These are phyloP conservation scores for Pristis pectinata DNA, from an alignment of 2,797 vertebrate species.

Conservation along the genomic window DNA sequence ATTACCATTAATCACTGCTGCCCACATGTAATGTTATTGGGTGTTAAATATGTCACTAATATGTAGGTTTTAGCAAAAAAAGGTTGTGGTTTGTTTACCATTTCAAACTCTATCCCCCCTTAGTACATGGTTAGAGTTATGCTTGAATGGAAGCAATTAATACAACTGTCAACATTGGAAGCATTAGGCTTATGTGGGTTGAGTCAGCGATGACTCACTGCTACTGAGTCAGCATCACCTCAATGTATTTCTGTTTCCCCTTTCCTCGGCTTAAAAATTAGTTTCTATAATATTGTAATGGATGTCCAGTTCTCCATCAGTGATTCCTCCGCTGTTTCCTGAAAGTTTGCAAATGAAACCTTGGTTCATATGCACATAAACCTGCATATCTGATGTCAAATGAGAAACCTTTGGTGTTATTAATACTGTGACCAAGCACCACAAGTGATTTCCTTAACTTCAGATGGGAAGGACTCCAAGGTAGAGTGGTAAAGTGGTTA, in stretches of 20 bases:
- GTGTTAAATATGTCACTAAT: slow-evolving; percentile 11
- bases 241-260: background rate
- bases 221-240: background rate
- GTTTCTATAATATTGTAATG: background rate
- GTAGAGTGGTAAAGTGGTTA: too few relatives aligned
- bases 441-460: background rate
- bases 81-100: background rate
- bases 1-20: background rate
- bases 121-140: background rate
- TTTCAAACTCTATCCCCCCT: background rate
- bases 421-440: background rate
- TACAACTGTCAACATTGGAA: background rate
- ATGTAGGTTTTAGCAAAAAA: background rate
- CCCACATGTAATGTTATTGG: background rate
- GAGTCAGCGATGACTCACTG: background rate
- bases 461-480: too few relatives aligned
- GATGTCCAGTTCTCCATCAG: background rate
- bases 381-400: background rate
- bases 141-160: background rate
- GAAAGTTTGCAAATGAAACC: background rate
- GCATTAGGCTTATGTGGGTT: background rate
- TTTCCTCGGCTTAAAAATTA: background rate
- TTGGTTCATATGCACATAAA: background rate
- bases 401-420: too few relatives aligned
- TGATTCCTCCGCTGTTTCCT: background rate